These are phyloP conservation scores for Reticulitermes speratus DNA, from an alignment of 1,140 invertebrate species.

Conservation along the genomic window DNA sequence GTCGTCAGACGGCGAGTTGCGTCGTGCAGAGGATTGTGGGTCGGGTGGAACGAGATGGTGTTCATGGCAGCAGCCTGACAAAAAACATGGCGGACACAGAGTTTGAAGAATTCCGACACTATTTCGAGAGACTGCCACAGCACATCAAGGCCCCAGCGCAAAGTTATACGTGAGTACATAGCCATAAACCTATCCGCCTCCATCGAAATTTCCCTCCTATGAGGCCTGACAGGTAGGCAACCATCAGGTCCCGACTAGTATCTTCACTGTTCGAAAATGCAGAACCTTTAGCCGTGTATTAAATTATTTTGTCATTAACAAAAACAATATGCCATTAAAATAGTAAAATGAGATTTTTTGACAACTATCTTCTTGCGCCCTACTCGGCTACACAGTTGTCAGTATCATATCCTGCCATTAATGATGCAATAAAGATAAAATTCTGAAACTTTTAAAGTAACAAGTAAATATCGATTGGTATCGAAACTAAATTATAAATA, in stretches of 20 bases:
- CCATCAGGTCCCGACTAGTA: neutral
- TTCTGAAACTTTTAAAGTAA: no score
- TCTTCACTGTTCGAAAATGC: neutral
- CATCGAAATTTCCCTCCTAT: neutral
- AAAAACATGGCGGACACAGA: slow-evolving; percentile 83
- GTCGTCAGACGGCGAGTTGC: neutral
- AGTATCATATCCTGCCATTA: no score
- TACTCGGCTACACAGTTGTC: no score
- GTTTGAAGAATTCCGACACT: slow-evolving; percentile 87
- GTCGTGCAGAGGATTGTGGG: slow-evolving; percentile 6
- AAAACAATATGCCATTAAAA: no score
- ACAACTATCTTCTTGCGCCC: no score
- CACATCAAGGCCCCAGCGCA: slow-evolving; percentile 72
- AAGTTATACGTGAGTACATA: slow-evolving; percentile 61
- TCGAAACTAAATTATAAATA: no score
- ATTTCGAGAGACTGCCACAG: slow-evolving; percentile 77
- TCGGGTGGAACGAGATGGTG: slow-evolving; percentile 18
- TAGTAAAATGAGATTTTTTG: no score
- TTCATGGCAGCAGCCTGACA: slow-evolving; percentile 31
- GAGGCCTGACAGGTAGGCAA: neutral
- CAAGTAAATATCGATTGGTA: no score
- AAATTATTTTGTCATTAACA: no score
- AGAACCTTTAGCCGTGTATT: no score
- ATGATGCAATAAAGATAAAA: no score
- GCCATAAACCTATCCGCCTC: neutral